phyloP scores from a whole-genome alignment of 1,140 invertebrate genomes.

The Ladona fulva region DNA sequence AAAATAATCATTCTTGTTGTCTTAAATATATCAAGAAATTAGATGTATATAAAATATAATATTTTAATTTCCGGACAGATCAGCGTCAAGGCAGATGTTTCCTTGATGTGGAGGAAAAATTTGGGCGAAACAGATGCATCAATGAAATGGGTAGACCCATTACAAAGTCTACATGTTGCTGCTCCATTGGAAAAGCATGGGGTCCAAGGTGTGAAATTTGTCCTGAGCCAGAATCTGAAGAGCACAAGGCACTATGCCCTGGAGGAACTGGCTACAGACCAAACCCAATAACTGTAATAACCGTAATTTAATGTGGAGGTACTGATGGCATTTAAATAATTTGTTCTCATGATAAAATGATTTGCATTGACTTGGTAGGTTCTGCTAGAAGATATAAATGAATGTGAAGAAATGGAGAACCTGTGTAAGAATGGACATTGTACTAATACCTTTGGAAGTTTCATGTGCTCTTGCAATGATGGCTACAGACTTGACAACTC shows the following conservation, averaged over 20 bases:
- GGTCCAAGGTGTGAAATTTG: slow-evolving; percentile 73
- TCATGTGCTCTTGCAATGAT: slow-evolving; percentile 66
- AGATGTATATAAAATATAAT: no score
- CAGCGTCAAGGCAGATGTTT: slow-evolving; percentile 70
- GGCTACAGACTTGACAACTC: slow-evolving; percentile 60
- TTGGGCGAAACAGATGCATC: slow-evolving; percentile 39
- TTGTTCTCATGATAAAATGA: background rate
- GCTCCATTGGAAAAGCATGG: slow-evolving; percentile 76
- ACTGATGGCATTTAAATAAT: background rate
- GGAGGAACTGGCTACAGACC: slow-evolving; percentile 76
- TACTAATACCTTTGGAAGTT: slow-evolving; percentile 81
- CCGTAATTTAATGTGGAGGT: background rate
- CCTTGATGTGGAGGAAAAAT: slow-evolving; percentile 44
- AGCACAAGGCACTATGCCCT: slow-evolving; percentile 70
- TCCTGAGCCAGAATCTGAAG: slow-evolving; percentile 56
- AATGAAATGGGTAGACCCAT: slow-evolving; percentile 50
- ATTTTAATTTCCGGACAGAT: slow-evolving; percentile 53
- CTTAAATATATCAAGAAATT: no score
- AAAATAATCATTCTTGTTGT: no score
- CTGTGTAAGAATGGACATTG: slow-evolving; percentile 77
- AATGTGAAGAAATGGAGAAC: slow-evolving; percentile 69
- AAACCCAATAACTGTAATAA: slow-evolving; percentile 61
- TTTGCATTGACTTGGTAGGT: slow-evolving; percentile 38
- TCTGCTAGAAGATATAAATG: slow-evolving; percentile 71
- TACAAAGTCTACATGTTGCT: slow-evolving; percentile 66